Evolutionary conservation across 1,140 invertebrate genomes (phyloP).

Genomic region (Pseudomyrmex gracilis): DNA sequence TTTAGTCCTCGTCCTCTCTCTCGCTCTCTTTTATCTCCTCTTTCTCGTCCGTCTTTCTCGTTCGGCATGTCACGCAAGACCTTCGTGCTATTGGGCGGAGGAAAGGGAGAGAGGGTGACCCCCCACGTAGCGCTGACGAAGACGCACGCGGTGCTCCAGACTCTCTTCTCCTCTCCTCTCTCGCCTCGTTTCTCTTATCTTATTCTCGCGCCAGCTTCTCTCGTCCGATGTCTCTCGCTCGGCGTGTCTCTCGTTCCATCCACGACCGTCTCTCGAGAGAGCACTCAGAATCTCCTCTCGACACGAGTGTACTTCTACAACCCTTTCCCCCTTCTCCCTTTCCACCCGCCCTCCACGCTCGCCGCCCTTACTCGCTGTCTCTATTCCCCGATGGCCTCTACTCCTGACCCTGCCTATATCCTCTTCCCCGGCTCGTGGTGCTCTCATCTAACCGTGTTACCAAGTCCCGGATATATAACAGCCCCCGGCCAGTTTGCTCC

Average conservation of each 20-base stretch:
- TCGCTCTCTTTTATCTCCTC: conserved; percentile 65
- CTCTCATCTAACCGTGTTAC: conserved; percentile 72
- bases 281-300: conserved; percentile 80
- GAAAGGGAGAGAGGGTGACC: background rate
- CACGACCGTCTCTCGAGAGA: conserved; percentile 77
- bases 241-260: conserved; percentile 73
- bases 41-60: conserved; percentile 55
- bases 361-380: conserved; percentile 42
- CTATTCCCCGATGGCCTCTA: conserved; percentile 80
- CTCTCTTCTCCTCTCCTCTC: conserved; percentile 69
- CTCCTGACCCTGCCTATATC: conserved; percentile 62
- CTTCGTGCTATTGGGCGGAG: conserved; percentile 33
- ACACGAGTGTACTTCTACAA: conserved; percentile 81
- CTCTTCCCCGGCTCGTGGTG: conserved; percentile 37
- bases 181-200: background rate
- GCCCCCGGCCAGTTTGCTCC: conserved; percentile 52
- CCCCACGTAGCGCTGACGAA: conserved; percentile 83
- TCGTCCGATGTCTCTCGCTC: conserved; percentile 79
- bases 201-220: conserved; percentile 64
- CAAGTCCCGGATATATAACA: conserved; percentile 48
- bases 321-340: conserved; percentile 74
- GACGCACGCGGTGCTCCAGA: conserved; percentile 76
- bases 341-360: conserved; percentile 80
- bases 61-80: conserved; percentile 77
- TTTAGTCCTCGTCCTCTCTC: conserved; percentile 63